Evolutionary conservation across 2,113 vertebrate species (phyloP).

Genomic region (Pangasianodon gigas): DNA sequence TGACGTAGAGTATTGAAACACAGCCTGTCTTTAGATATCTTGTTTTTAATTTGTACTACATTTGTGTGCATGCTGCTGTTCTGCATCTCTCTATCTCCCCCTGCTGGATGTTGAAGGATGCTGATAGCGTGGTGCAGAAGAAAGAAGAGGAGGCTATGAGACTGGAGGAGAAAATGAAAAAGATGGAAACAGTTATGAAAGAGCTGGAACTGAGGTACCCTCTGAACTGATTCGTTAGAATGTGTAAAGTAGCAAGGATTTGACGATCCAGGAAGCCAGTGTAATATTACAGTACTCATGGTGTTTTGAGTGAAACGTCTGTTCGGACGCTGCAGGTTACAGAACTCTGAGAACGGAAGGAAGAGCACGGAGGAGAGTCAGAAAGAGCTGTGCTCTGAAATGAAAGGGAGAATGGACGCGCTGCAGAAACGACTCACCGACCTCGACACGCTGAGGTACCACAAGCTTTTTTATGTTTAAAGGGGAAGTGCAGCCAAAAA

Average conservation of each 20-base stretch:
- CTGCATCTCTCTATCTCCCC: background rate
- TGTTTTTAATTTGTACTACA: background rate
- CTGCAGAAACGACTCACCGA: conserved; percentile 84
- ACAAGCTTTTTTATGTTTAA: background rate
- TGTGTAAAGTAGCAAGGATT: background rate
- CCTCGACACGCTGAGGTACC: conserved; percentile 83
- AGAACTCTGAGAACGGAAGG: conserved; percentile 78
- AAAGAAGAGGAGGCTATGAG: conserved; percentile 81
- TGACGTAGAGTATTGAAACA: no score
- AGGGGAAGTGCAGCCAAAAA: background rate
- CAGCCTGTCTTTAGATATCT: no score
- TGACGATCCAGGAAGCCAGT: background rate
- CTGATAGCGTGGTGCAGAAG: conserved; percentile 79
- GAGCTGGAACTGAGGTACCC: conserved; percentile 87
- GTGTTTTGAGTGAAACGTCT: background rate
- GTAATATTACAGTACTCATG: background rate
- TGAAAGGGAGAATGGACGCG: conserved; percentile 73
- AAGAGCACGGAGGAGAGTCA: conserved; percentile 79
- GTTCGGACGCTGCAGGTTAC: conserved; percentile 71
- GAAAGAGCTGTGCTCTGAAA: conserved; percentile 78
- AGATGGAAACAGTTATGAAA: conserved; percentile 81
- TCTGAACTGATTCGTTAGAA: no score
- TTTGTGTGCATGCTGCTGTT: background rate
- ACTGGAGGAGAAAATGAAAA: conserved; percentile 83
- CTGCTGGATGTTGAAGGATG: conserved; percentile 70